These are phyloP conservation scores for Ptilonorhynchus violaceus DNA, from an alignment of 2,113 vertebrate genomes.

Conservation along the genomic window DNA sequence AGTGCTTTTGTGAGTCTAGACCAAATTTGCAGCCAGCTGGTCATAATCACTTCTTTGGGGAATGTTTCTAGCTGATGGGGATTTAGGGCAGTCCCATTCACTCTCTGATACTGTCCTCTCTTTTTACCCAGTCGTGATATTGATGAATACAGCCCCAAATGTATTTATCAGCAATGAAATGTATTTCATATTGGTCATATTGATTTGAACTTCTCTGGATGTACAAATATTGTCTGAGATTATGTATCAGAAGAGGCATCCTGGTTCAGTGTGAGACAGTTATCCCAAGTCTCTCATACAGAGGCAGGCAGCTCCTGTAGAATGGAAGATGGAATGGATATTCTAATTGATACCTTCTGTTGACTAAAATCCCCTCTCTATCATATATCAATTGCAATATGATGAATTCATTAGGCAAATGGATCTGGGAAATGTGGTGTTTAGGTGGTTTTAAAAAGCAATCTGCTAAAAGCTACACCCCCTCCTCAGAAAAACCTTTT, in stretches of 20 bases:
- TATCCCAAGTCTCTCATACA: background rate
- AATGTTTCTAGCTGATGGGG: constrained; percentile 47
- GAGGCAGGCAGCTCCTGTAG: background rate
- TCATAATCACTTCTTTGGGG: constrained; percentile 12
- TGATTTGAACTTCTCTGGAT: background rate
- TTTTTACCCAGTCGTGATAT: background rate
- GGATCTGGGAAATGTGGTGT: background rate
- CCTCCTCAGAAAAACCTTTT: background rate
- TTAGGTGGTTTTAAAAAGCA: constrained; percentile 9
- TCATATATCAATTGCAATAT: background rate
- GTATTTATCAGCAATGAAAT: background rate
- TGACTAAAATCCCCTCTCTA: background rate
- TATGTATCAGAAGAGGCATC: background rate
- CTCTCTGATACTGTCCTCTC: background rate
- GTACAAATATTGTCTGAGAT: background rate
- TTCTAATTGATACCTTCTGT: background rate
- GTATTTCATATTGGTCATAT: background rate
- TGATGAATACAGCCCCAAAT: background rate
- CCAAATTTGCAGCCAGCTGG: constrained; percentile 49
- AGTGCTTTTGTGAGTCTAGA: constrained; percentile 12
- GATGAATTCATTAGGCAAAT: constrained; percentile 29
- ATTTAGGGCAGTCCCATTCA: background rate
- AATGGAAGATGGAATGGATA: background rate
- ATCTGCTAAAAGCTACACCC: background rate
- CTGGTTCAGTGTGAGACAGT: background rate